phyloP scores from a whole-genome alignment of 2,888 invertebrate genomes.

The Luperina testacea region DNA sequence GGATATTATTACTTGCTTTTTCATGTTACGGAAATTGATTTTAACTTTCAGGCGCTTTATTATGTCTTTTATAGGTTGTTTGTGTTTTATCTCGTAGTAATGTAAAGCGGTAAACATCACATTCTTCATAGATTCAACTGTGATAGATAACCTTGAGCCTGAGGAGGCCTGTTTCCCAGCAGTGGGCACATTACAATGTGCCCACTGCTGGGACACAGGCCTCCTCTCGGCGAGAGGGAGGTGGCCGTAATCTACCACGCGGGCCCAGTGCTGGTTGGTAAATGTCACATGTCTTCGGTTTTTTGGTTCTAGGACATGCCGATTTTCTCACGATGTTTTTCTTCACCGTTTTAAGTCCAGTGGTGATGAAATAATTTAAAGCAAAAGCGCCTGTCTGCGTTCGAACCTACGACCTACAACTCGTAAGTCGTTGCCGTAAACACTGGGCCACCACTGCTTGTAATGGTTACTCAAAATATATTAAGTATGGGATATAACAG shows the following conservation, averaged over 20 bases:
- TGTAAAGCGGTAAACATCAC: background rate
- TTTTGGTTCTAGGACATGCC: background rate
- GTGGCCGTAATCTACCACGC: no score
- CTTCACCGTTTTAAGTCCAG: background rate
- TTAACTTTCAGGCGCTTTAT: background rate
- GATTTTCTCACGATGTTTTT: background rate
- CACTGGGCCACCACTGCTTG: background rate
- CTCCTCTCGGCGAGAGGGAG: no score
- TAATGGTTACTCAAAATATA: background rate
- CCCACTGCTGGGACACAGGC: no score
- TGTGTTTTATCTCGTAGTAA: background rate
- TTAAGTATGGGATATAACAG: background rate
- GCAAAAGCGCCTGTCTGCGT: background rate
- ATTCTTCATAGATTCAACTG: background rate
- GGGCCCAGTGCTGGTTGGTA: background rate
- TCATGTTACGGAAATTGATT: constrained; percentile 6
- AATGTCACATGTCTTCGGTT: background rate
- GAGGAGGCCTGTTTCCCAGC: no score
- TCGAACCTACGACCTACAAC: background rate
- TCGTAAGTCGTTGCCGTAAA: background rate
- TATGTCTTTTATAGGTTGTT: background rate
- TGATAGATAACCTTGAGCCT: no score
- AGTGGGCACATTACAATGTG: no score
- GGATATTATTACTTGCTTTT: constrained; percentile 21
- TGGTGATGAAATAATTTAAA: background rate